These are phyloP conservation scores for Drosophila ambigua DNA, from an alignment of 1,140 invertebrate genomes.

Conservation along the genomic window DNA sequence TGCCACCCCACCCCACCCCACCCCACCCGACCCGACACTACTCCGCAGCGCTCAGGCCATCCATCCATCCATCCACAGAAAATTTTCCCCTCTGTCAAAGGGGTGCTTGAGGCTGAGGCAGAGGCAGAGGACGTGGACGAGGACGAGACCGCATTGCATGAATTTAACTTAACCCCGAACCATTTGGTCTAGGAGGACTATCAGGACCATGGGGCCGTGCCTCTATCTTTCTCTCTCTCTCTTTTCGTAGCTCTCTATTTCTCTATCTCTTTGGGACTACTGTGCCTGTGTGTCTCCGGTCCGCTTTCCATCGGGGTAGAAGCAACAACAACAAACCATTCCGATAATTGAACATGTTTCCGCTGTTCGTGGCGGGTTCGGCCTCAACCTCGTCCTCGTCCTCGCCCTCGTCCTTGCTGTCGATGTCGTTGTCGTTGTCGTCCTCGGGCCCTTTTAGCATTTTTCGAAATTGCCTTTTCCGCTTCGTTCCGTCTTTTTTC, in stretches of 20 bases:
- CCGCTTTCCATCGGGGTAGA: slow-evolving; percentile 52
- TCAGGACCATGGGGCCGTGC: slow-evolving; percentile 5
- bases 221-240: slow-evolving; percentile 9
- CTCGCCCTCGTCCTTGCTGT: slow-evolving; percentile 23
- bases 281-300: slow-evolving; percentile 5
- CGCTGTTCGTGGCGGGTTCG: slow-evolving; percentile 37
- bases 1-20: neutral
- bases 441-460: slow-evolving; percentile 56
- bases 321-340: slow-evolving; percentile 49
- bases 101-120: slow-evolving; percentile 11
- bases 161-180: slow-evolving; percentile 60
- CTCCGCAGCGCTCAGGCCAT: slow-evolving; percentile 12
- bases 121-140: slow-evolving; percentile 12
- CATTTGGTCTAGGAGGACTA: slow-evolving; percentile 25
- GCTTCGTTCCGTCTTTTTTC: slow-evolving; percentile 13
- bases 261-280: slow-evolving; percentile 2
- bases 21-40: slow-evolving; percentile 12
- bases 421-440: neutral
- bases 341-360: slow-evolving; percentile 78
- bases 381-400: slow-evolving; percentile 34
- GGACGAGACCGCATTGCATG: slow-evolving; percentile 61
- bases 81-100: slow-evolving; percentile 20
- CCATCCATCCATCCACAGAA: slow-evolving; percentile 24
- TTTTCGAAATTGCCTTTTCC: slow-evolving; percentile 67
- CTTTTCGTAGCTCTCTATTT: slow-evolving; percentile 25